Base-by-base conservation (phyloP, 1,140 invertebrate genomes). In the Pseudomyrmex gracilis region DNA sequence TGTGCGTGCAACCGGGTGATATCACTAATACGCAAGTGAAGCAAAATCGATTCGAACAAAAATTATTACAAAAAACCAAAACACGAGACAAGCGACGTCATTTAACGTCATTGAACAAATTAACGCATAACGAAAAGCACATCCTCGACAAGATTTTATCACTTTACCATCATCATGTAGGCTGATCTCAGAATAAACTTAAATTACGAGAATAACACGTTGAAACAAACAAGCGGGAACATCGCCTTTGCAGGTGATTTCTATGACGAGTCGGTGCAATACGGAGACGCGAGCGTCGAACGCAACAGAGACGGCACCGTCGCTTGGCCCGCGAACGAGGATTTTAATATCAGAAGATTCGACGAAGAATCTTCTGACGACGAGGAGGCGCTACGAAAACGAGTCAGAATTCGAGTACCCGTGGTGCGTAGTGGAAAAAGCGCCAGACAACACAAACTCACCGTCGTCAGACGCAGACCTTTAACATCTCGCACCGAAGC, bases 221-320 rank as follows among this genome's bases (percentile, higher is more conserved):
- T 70, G 10, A 64, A 24, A 60, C 17, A 85, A 73, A 80, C 57
- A 78, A 90, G 74, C 49, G 70, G 76, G 60, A 87, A 84, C 58
- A 68, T 90, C 90, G 88, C 70, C 89, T 90, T 94, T 94, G 91
- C 92, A 94, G 93, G 91, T 94, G 85, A 92, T 80, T 87, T 89
- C 82, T 73, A 77, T 22, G 85, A 90, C 51, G 87, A 89, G 12
- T 73, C 82, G 60, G 61, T 68, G 74, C 83, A 70, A 58, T 67
- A 60, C 2, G 73, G 57, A 58, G 57, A 58, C 58, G 15, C 45
- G 15, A 57, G 67, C 60, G 47, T 17, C 70, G 66, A 80, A 55
- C 66, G 58, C 51, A 49, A 61, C 3, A 66, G 53, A 66, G 76
- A 2, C 20, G 34, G 10, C 63, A 13, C 45, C 24, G 10, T 70